Conservation (phyloP, 2,113 vertebrate genomes). For the Balaeniceps rex region DNA sequence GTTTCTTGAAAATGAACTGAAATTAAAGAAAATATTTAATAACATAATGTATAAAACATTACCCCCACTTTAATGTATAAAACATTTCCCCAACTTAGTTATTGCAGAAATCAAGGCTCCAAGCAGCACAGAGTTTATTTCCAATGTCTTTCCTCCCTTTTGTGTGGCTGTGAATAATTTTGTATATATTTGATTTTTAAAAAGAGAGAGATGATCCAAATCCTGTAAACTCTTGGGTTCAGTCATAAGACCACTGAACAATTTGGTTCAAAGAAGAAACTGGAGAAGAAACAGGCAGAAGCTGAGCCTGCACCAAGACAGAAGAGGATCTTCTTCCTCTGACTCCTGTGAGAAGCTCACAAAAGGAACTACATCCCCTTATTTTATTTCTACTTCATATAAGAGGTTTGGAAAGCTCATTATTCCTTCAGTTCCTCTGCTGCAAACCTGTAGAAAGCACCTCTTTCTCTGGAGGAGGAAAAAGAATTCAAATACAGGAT, state of each 20-base stretch:
- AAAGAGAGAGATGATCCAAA: background rate
- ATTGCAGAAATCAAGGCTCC: background rate
- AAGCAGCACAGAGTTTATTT: background rate
- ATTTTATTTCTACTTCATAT: background rate
- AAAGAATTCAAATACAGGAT: background rate
- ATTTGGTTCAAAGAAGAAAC: background rate
- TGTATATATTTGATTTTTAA: background rate
- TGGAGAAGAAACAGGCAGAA: background rate
- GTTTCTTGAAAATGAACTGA: conserved; percentile 11
- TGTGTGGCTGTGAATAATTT: background rate
- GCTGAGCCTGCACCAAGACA: background rate
- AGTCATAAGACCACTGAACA: background rate
- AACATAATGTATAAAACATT: conserved; percentile 27
- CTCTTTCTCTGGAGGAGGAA: background rate
- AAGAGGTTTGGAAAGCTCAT: background rate
- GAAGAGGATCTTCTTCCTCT: background rate
- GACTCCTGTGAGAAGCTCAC: background rate
- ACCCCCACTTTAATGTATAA: background rate
- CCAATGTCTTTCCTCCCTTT: background rate
- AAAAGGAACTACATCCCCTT: background rate
- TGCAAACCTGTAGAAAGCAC: background rate
- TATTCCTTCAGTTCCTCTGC: background rate
- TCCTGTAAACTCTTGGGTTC: background rate
- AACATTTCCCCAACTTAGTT: background rate
- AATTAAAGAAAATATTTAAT: conserved; percentile 38